Evolutionary conservation across 2,888 invertebrate species (phyloP), one percentile per base, ranked within the genome.

Genomic region (Nomada lathburiana): DNA sequence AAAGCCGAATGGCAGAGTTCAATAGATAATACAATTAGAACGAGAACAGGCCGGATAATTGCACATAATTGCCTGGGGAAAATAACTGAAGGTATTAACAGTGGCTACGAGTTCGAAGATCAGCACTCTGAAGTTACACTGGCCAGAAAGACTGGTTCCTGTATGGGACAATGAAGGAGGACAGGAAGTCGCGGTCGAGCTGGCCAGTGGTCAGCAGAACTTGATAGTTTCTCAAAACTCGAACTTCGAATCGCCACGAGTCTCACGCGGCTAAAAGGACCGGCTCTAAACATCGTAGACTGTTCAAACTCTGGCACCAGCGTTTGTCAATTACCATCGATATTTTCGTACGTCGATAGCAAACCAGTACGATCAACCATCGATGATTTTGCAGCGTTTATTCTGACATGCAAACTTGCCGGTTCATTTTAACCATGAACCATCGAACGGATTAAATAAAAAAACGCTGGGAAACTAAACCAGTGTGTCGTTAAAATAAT

Each of bases 191-290:
- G 86, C 57, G 87, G 88, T 84, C 78, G 80, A 74, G 80, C 72
- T 60, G 72, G 57, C 59, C 68, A 84, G 77, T 63, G 87, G 87
- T 87, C 87, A 87, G 87, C 87, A 86, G 84, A 84, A 82, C 86
- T 86, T 82, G 80, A 86, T 86, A 82, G 82, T 86, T 86, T 75
- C 88, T 84, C 84, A 80, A 87, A 86, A 86, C 88, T 88, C 86
- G 86, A 82, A 86, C 77, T 79, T 82, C 29, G 75, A 86, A 83
- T 81, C 72, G 70, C 55, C 88, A 74, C 62, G 73, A 82, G 76
- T 73, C 76, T 69, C 72, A 55, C 64, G 29, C 50, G 50, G 53
- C 26, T 50, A n/a, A 53, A 26, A 36, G 55, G 63, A 57, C 36
- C 69, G 29, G 26, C 11, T 2, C 36, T 18, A 29, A 18, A 23